Percentiles rank a stretch among this genome's conserved stretches.
These are phyloP conservation scores for Philotrypesis tridentata DNA, from an alignment of 1,140 invertebrate genomes.

Conservation along the genomic window DNA sequence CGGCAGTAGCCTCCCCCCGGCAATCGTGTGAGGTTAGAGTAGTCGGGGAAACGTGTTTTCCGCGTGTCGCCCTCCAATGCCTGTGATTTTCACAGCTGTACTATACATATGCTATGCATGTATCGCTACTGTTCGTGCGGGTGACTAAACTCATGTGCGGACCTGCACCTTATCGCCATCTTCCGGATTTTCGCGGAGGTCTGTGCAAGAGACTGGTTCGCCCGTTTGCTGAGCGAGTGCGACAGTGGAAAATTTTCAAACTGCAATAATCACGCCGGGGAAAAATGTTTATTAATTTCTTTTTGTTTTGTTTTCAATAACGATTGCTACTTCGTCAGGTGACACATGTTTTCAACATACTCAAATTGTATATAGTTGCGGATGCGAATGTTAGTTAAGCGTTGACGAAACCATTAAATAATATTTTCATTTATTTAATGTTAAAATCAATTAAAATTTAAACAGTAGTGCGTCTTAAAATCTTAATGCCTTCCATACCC, in stretches of 20 bases:
- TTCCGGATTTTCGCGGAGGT: neutral
- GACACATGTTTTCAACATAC: too few relatives aligned
- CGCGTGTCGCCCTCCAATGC: slow-evolving; percentile 26
- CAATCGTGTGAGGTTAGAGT: slow-evolving; percentile 17
- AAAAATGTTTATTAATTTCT: neutral
- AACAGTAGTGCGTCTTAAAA: neutral
- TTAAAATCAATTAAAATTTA: neutral
- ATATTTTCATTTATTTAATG: too few relatives aligned
- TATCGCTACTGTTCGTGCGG: neutral
- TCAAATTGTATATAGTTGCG: too few relatives aligned
- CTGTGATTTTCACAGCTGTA: neutral
- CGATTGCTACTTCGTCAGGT: too few relatives aligned
- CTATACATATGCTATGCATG: neutral
- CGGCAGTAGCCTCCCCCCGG: neutral
- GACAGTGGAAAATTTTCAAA: slow-evolving; percentile 6
- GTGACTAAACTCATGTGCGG: neutral
- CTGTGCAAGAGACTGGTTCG: neutral
- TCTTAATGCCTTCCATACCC: neutral
- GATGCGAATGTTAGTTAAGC: too few relatives aligned
- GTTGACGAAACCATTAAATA: too few relatives aligned
- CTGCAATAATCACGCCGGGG: neutral
- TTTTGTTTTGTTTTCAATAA: too few relatives aligned
- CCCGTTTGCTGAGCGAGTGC: neutral
- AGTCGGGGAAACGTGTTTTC: slow-evolving; percentile 35
- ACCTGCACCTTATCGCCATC: slow-evolving; percentile 26